These are phyloP conservation scores for Oxyura jamaicensis DNA, from an alignment of 2,113 vertebrate genomes.

Conservation along the genomic window DNA sequence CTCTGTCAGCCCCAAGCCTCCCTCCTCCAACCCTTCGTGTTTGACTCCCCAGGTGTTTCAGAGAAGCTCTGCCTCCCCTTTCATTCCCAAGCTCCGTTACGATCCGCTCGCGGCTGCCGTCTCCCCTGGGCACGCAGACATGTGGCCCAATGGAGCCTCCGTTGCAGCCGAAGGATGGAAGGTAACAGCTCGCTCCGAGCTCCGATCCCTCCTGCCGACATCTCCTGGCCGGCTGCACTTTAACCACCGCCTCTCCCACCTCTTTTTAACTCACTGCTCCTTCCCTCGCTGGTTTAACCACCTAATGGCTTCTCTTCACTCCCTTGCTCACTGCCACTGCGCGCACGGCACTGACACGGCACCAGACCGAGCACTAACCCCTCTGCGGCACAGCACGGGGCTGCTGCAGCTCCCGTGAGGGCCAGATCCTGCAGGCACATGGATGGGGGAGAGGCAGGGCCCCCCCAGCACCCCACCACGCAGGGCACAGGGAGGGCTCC, in stretches of 20 bases:
- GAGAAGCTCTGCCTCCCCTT: constrained; percentile 81
- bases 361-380: background rate
- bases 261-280: constrained; percentile 43
- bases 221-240: constrained; percentile 43
- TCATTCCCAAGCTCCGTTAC: constrained; percentile 71
- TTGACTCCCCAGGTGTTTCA: constrained; percentile 89
- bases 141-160: constrained; percentile 76
- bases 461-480: background rate
- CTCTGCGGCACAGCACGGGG: accelerated
- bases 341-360: background rate
- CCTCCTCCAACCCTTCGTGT: constrained; percentile 59
- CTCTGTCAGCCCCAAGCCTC: background rate
- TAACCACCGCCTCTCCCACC: constrained; percentile 37
- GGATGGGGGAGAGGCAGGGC: background rate
- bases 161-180: constrained; percentile 76
- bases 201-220: background rate
- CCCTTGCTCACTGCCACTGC: background rate
- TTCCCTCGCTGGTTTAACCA: constrained; percentile 47
- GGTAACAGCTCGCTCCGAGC: constrained; percentile 80
- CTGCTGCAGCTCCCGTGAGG: background rate
- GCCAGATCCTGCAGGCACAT: accelerated
- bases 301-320: constrained; percentile 32
- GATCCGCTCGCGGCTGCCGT: constrained; percentile 70
- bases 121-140: constrained; percentile 68
- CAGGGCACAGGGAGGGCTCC: background rate